Evolutionary conservation across 2,113 vertebrate species (phyloP).

Genomic region (Cariama cristata): DNA sequence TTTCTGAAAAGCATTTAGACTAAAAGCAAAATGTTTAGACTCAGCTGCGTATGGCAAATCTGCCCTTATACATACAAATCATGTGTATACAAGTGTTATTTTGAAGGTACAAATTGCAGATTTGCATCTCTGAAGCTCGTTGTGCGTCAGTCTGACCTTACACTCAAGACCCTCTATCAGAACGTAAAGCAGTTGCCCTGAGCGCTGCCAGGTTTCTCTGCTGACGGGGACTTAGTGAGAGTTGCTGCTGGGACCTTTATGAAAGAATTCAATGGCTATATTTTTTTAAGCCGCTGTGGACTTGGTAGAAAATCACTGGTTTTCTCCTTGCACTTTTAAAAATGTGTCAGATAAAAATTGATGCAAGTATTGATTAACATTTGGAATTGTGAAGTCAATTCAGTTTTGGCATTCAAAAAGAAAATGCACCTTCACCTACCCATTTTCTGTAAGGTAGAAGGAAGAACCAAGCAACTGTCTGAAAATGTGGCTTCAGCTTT

Average conservation of each 20-base stretch:
- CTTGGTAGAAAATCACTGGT: neutral
- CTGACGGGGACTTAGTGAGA: neutral
- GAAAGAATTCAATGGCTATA: neutral
- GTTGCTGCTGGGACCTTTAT: neutral
- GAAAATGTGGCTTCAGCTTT: neutral
- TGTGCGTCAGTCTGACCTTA: neutral
- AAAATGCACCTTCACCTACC: neutral
- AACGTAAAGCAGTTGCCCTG: neutral
- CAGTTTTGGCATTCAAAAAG: neutral
- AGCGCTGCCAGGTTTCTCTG: neutral
- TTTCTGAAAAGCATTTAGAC: neutral
- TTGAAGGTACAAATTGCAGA: neutral
- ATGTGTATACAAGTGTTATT: neutral
- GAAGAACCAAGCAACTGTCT: neutral
- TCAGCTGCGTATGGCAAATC: neutral
- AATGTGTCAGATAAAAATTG: neutral
- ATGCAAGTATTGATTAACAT: neutral
- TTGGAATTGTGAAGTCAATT: neutral
- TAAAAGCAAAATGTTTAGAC: slow-evolving; percentile 5
- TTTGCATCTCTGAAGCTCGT: neutral
- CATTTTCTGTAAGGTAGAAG: neutral
- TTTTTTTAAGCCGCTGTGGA: neutral
- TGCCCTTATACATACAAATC: neutral
- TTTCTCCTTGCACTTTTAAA: neutral
- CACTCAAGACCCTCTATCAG: neutral